Conservation (phyloP, 2,888 invertebrate species). For the Unio delphinus region DNA sequence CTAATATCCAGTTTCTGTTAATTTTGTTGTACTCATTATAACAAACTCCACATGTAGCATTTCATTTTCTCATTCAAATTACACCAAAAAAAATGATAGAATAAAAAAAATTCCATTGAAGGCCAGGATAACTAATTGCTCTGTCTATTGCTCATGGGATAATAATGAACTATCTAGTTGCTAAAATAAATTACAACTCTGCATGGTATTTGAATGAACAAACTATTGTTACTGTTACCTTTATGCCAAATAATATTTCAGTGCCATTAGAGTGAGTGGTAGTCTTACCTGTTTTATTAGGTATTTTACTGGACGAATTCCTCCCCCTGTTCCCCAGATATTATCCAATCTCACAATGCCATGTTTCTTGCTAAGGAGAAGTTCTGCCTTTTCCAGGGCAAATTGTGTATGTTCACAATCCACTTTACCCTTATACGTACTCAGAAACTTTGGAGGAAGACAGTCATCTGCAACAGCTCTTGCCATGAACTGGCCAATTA, state of each 20-base stretch:
- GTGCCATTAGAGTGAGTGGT: no score
- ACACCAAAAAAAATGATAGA: no score
- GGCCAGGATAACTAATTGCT: not conserved
- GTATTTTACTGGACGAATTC: slow-evolving; percentile 90
- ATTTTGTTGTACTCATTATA: no score
- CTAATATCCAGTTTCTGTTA: no score
- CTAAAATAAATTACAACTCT: not conserved
- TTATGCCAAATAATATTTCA: no score
- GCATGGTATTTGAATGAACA: not conserved
- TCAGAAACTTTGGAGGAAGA: slow-evolving; percentile 87
- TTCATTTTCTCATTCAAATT: no score
- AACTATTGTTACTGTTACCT: no score
- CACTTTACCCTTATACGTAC: slow-evolving; percentile 75
- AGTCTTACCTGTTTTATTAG: slow-evolving; percentile 78
- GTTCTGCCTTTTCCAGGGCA: slow-evolving; percentile 82
- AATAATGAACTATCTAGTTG: no score
- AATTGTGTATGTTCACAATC: slow-evolving; percentile 69
- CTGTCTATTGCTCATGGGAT: no score
- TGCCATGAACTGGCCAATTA: slow-evolving; percentile 92
- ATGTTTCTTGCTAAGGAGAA: slow-evolving; percentile 87
- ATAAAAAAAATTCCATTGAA: no score
- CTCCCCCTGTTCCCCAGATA: slow-evolving; percentile 95
- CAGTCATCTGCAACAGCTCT: slow-evolving; percentile 94
- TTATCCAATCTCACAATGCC: slow-evolving; percentile 90
- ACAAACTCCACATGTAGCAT: no score